Conservation (phyloP, 2,113 vertebrate genomes). For the Pelvicachromis taeniatus region DNA sequence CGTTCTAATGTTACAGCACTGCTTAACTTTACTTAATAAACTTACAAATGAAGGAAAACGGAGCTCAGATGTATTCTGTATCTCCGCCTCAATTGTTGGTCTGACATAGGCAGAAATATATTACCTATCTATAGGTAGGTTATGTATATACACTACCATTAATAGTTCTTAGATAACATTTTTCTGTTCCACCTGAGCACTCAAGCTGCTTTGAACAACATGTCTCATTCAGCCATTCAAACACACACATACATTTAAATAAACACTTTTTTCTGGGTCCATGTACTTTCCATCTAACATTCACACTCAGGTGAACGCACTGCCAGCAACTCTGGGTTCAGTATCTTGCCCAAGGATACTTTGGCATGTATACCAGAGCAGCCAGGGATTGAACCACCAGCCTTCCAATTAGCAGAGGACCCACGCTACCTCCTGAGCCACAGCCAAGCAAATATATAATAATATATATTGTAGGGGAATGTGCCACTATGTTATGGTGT, state of each 20-base stretch:
- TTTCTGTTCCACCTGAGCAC: not conserved
- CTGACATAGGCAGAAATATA: not conserved
- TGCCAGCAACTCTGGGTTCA: not conserved
- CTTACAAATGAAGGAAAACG: fast-evolving
- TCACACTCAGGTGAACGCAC: not conserved
- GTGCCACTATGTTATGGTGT: not conserved
- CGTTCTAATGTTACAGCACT: too few species aligned
- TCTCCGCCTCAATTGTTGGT: not conserved
- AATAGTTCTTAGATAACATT: not conserved
- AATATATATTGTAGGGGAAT: not conserved
- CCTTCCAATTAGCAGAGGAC: not conserved
- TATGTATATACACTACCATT: not conserved
- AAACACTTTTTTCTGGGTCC: not conserved
- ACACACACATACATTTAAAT: not conserved
- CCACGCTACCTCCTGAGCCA: not conserved
- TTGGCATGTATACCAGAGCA: not conserved
- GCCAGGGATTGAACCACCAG: not conserved
- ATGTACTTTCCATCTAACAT: not conserved
- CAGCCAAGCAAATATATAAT: not conserved
- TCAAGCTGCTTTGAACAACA: not conserved
- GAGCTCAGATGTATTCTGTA: not conserved
- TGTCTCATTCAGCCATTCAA: not conserved
- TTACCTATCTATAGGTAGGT: not conserved
- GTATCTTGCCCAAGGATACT: not conserved
- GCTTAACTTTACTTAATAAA: not conserved